Evolutionary conservation across 2,888 invertebrate genomes (phyloP).

Genomic region (Priocnemis perturbator): DNA sequence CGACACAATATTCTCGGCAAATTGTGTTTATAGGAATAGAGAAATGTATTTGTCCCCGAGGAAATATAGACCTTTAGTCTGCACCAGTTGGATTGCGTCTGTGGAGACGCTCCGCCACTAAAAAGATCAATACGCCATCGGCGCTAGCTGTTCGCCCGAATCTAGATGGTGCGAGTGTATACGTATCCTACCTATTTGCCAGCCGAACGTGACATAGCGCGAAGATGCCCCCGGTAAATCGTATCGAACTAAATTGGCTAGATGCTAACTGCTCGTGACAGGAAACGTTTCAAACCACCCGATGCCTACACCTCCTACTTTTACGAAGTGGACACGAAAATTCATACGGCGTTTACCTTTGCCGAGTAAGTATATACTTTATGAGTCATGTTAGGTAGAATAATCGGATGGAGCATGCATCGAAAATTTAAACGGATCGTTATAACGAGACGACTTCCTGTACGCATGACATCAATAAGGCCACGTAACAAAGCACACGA

Average conservation of each 20-base stretch:
- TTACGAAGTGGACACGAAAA: too few species aligned
- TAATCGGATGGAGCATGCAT: too few species aligned
- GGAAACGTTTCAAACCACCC: not conserved
- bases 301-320: not conserved
- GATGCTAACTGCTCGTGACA: not conserved
- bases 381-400: too few species aligned
- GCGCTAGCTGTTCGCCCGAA: conserved; percentile 62
- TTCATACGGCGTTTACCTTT: too few species aligned
- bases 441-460: too few species aligned
- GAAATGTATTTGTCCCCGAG: conserved; percentile 73
- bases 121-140: conserved; percentile 75
- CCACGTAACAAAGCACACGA: too few species aligned
- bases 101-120: conserved; percentile 72
- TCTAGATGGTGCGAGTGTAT: conserved; percentile 64
- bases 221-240: conserved; percentile 21
- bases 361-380: too few species aligned
- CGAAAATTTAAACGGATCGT: too few species aligned
- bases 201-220: conserved; percentile 25
- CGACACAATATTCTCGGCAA: conserved; percentile 69
- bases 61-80: conserved; percentile 75
- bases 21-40: conserved; percentile 75
- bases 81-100: conserved; percentile 69
- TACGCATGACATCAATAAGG: too few species aligned
- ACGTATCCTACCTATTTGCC: conserved; percentile 49
- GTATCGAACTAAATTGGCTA: conserved; percentile 38